Evolutionary conservation across 2,888 invertebrate species (phyloP).

Genomic region (Parthenolecanium corni): DNA sequence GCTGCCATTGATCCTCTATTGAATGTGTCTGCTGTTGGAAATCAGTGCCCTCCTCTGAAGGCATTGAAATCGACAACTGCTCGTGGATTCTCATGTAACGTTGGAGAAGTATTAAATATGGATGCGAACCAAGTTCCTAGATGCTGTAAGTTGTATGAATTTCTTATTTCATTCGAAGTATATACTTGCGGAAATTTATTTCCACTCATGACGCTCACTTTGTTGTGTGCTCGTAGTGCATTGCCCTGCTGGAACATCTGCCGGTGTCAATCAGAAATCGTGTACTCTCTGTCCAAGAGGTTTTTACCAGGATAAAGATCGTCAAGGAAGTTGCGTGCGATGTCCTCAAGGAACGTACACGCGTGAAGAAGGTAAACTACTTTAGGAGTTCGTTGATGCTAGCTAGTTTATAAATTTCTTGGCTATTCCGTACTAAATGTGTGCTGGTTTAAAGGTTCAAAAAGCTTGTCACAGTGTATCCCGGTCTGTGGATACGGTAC

Average conservation of each 20-base stretch:
- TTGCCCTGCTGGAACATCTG: constrained; percentile 93
- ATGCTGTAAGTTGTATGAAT: constrained; percentile 59
- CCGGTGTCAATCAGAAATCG: constrained; percentile 75
- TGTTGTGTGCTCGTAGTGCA: constrained; percentile 55
- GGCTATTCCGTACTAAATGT: neutral
- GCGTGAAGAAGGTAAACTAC: constrained; percentile 53
- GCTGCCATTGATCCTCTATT: constrained; percentile 77
- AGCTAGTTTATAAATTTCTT: too few species aligned
- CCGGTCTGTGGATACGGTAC: constrained; percentile 94
- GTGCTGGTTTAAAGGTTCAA: constrained; percentile 48
- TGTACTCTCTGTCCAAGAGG: constrained; percentile 87
- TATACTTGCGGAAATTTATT: too few species aligned
- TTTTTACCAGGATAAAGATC: constrained; percentile 82
- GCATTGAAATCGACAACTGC: constrained; percentile 72
- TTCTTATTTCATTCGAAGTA: neutral
- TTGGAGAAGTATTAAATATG: constrained; percentile 79
- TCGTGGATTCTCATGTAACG: constrained; percentile 83
- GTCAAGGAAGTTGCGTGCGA: constrained; percentile 77
- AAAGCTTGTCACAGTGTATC: constrained; percentile 71
- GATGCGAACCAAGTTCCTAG: constrained; percentile 82
- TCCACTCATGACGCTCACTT: too few species aligned
- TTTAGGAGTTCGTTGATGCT: neutral
- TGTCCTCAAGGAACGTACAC: constrained; percentile 92
- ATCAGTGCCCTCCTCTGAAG: constrained; percentile 81
- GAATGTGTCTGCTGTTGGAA: constrained; percentile 79